phyloP scores from a whole-genome alignment of 2,113 vertebrate species.

The Pangasianodon hypophthalmus region DNA sequence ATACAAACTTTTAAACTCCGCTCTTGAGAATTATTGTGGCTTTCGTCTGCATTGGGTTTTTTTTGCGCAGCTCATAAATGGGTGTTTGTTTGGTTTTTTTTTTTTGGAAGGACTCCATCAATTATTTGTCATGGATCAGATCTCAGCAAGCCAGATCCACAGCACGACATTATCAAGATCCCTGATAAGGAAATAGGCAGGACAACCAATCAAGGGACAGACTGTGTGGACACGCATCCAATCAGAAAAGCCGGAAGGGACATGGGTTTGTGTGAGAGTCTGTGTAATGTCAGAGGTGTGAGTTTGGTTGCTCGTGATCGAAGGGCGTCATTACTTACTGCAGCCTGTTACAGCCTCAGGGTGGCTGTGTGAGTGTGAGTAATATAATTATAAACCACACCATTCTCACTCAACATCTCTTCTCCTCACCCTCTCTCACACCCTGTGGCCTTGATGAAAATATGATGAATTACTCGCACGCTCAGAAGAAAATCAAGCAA shows the following conservation, averaged over 20 bases:
- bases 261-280: neutral
- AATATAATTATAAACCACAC: neutral
- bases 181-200: neutral
- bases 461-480: neutral
- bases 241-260: neutral
- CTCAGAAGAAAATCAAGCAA: neutral
- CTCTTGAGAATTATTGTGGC: neutral
- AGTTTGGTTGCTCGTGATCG: neutral
- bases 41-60: neutral
- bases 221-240: neutral
- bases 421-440: neutral
- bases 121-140: neutral
- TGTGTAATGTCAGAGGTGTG: neutral
- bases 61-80: neutral
- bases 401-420: neutral
- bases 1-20: neutral
- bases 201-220: neutral
- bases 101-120: neutral
- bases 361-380: neutral
- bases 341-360: neutral
- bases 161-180: neutral
- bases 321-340: slow-evolving; percentile 2
- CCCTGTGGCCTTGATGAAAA: slow-evolving; percentile 3
- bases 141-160: neutral
- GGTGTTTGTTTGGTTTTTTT: neutral